A percentile compares a stretch with the other conserved stretches of the same genome.
Conservation (phyloP, 1,140 invertebrate genomes). For the Heliconius himera region DNA sequence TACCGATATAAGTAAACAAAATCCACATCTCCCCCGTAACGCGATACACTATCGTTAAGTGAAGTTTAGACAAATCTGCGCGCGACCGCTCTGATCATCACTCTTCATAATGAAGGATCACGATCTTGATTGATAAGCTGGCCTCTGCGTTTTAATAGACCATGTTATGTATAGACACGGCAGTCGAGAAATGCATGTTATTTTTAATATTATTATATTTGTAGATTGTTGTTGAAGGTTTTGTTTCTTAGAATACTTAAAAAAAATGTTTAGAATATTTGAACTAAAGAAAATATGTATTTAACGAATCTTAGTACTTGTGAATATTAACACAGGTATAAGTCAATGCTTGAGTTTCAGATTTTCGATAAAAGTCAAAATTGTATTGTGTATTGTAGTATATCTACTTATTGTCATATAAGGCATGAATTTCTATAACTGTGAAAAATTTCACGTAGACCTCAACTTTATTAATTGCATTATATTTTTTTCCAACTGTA, state of each 20-base stretch:
- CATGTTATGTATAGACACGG: slow-evolving; percentile 39
- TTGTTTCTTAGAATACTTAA: neutral
- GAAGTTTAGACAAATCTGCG: slow-evolving; percentile 75
- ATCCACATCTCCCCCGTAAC: slow-evolving; percentile 39
- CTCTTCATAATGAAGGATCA: slow-evolving; percentile 79
- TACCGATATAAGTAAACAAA: slow-evolving; percentile 24
- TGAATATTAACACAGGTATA: too few relatives aligned
- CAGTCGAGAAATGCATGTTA: neutral
- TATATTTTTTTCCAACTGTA: neutral
- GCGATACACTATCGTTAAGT: slow-evolving; percentile 43
- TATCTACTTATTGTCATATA: too few relatives aligned
- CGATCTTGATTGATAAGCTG: slow-evolving; percentile 77
- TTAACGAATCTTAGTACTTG: too few relatives aligned
- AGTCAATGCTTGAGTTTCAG: too few relatives aligned
- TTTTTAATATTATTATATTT: neutral
- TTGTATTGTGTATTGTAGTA: too few relatives aligned
- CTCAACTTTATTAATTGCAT: neutral
- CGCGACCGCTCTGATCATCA: slow-evolving; percentile 61
- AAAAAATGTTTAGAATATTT: too few relatives aligned
- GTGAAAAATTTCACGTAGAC: too few relatives aligned
- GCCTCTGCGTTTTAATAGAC: slow-evolving; percentile 54
- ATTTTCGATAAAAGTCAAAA: too few relatives aligned
- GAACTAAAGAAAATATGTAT: too few relatives aligned
- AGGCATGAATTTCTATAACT: too few relatives aligned
- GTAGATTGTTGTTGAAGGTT: neutral